Evolutionary conservation across 53 echinoderm and acorn worm genomes (phyloP), one percentile per base, ranked within the genome.

Genomic region (Zoroaster sp.): DNA sequence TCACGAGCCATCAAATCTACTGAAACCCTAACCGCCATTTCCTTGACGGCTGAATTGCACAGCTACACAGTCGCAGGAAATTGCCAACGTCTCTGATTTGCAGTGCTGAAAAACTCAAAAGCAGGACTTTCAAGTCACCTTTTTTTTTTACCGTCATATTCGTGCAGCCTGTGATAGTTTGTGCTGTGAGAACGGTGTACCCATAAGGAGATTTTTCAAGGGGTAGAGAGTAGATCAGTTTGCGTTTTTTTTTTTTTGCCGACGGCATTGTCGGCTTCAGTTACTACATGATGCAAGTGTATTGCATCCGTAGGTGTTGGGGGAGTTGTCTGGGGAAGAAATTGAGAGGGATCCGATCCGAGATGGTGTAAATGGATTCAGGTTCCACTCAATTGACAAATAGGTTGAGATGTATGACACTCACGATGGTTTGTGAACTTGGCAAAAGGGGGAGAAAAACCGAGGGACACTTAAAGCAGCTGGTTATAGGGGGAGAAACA

Each of bases 1-100:
- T 82, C 82, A 67, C 68, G 32, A 30, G 66, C 82, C 66, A 67
- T 82, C 82, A 82, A 41, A 43, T 44, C 82, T 31, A 67, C 14
- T 28, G 82, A 82, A 82, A 82, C 82, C 45, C 68, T 43, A 82
- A 67, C 43, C 44, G 82, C 1, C 45, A 23, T 82, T 82, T 82
- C 82, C 82, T 68, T 35, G 63, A 38, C 39, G 79, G 79, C 37
- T 17, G 36, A 44, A 15, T 37, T 18, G 28, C n/a, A 28, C 37
- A 55, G 35, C 35, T 59, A 0, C 28, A 59, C 23, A 59, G 40
- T 20, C 40, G 55, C 79, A 79, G 79, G 79, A 79, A 83, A 83
- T 68, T 83, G 85, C 85, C 71, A 45, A 69, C 71, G 69, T 70
- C 70, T 70, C 71, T 23, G 49, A 47, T 70, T 18, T 36, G 83